A percentile compares a stretch with the other conserved stretches of the same genome.
Conservation (phyloP, 2,113 vertebrate genomes). For the Capreolus pygargus region DNA sequence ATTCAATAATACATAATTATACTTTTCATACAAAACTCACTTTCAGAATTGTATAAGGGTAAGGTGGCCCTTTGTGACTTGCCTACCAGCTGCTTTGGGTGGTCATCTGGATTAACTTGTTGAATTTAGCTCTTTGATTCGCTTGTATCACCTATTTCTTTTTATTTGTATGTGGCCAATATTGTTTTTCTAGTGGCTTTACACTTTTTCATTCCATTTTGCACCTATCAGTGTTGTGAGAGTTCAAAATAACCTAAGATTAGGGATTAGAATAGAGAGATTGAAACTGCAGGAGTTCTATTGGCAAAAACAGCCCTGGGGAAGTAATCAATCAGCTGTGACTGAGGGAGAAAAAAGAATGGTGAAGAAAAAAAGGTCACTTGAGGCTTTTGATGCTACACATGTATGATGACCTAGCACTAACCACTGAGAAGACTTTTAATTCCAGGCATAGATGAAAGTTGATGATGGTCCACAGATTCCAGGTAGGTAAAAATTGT, state of each 20-base stretch:
- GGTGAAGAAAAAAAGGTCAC: not conserved
- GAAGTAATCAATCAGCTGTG: not conserved
- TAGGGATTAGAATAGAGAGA: not conserved
- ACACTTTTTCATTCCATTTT: not conserved
- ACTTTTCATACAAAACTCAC: not conserved
- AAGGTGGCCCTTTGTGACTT: not conserved
- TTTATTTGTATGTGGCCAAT: not conserved
- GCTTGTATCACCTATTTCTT: not conserved
- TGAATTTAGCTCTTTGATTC: conserved; percentile 19
- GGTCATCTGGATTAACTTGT: not conserved
- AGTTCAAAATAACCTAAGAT: conserved; percentile 19
- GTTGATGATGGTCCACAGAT: not conserved
- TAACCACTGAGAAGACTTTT: conserved; percentile 12
- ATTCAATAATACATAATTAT: not conserved
- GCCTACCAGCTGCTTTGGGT: not conserved
- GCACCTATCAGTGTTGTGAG: not conserved
- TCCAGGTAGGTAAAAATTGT: not conserved
- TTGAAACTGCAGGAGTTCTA: not conserved
- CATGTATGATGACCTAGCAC: not conserved
- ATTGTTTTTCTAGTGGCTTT: conserved; percentile 31
- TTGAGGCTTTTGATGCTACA: not conserved
- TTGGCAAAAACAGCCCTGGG: not conserved
- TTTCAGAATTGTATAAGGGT: conserved; percentile 11
- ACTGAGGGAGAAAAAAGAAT: not conserved
- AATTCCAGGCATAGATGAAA: not conserved